phyloP scores from a whole-genome alignment of 2,113 vertebrate species.

The Amblyornis subalaris region DNA sequence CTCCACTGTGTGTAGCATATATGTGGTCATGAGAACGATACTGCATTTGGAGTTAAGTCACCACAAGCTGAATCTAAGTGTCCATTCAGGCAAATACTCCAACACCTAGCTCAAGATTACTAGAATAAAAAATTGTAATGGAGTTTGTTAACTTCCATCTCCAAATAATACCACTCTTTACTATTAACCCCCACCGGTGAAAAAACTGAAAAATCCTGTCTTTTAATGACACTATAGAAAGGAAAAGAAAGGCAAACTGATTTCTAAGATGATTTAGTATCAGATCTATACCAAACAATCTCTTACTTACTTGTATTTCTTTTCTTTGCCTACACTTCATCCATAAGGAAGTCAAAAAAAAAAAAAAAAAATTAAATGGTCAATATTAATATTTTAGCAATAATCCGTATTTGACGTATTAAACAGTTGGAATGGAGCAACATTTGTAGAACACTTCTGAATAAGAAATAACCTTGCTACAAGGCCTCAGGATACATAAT shows the following conservation, averaged over 20 bases:
- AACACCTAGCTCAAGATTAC: not conserved
- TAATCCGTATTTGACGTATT: constrained; percentile 35
- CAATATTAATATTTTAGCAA: constrained; percentile 52
- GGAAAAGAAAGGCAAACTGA: not conserved
- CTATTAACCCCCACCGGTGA: not conserved
- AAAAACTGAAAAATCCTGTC: not conserved
- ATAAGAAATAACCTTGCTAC: constrained; percentile 1
- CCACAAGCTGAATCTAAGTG: not conserved
- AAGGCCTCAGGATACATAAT: constrained; percentile 29
- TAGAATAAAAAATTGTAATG: not conserved
- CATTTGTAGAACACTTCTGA: not conserved
- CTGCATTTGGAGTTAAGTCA: not conserved
- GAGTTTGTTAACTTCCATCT: not conserved
- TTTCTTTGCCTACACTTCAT: not conserved
- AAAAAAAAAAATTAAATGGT: not conserved
- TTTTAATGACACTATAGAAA: not conserved
- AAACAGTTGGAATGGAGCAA: not conserved
- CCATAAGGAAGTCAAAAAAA: not conserved
- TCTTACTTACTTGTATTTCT: not conserved
- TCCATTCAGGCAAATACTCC: not conserved
- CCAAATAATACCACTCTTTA: not conserved
- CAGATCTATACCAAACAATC: not conserved
- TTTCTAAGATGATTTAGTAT: not conserved
- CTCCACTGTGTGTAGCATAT: not conserved
- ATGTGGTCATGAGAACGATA: not conserved